A percentile compares a stretch with the other conserved stretches of the same genome.
phyloP scores from a whole-genome alignment of 23 tunicate genomes.

The Styela plicata region DNA sequence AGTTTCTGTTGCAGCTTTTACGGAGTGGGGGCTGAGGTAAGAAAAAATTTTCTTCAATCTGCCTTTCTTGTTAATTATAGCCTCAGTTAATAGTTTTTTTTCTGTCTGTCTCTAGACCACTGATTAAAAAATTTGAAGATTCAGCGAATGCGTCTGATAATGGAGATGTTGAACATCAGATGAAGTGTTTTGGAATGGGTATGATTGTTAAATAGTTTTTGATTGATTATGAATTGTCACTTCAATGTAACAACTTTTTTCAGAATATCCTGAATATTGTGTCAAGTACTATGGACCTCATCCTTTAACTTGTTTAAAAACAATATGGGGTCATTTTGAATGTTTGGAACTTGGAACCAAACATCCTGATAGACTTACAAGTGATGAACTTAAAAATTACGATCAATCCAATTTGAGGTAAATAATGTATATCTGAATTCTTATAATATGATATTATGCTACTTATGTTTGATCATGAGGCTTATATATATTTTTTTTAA shows the following conservation, averaged over 20 bases:
- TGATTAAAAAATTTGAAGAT: constrained; percentile 9
- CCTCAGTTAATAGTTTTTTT: neutral
- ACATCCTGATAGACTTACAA: neutral
- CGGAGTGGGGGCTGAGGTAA: constrained; percentile 5
- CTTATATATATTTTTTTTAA: neutral
- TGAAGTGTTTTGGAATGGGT: constrained; percentile 40
- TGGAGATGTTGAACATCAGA: constrained; percentile 11
- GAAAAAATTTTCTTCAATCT: neutral
- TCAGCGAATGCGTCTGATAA: constrained; percentile 15
- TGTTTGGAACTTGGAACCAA: neutral
- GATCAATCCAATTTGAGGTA: constrained; percentile 10
- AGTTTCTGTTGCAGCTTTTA: neutral
- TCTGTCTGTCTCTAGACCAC: neutral
- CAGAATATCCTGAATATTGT: constrained; percentile 25
- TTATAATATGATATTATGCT: too few relatives aligned
- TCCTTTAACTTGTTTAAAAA: constrained; percentile 11
- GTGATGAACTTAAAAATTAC: neutral
- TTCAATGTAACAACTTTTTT: neutral
- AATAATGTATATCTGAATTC: too few relatives aligned
- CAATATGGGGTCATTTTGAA: constrained; percentile 14
- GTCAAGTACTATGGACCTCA: constrained; percentile 18
- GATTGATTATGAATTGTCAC: too few relatives aligned
- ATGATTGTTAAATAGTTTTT: neutral
- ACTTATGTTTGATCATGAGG: too few relatives aligned
- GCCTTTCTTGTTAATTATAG: neutral